A percentile compares a stretch with the other conserved stretches of the same genome.
These are phyloP conservation scores for Macaca nemestrina DNA, from an alignment of 2,113 vertebrate species.

Conservation along the genomic window DNA sequence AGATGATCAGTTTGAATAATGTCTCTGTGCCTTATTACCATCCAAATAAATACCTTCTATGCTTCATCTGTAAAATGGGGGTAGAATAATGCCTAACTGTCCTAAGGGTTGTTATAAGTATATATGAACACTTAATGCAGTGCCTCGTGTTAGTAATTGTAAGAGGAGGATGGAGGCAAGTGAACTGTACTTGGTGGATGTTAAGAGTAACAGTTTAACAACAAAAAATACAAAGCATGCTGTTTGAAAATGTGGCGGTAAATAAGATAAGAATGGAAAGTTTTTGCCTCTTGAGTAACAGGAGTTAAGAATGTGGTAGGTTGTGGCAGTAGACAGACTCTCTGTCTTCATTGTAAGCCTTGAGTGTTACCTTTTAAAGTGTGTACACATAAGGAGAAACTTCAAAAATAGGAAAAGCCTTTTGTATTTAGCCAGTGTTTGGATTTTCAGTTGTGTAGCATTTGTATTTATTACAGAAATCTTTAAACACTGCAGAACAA, in stretches of 20 bases:
- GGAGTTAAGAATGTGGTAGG: not conserved
- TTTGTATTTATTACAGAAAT: slow-evolving; percentile 23
- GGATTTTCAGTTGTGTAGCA: slow-evolving; percentile 16
- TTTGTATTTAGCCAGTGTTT: not conserved
- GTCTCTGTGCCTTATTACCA: not conserved
- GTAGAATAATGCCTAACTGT: not conserved
- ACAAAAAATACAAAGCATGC: not conserved
- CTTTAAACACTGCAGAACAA: not conserved
- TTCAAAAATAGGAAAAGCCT: not conserved
- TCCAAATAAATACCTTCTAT: not conserved
- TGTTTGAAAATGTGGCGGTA: not conserved
- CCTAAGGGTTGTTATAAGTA: not conserved
- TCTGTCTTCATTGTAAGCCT: not conserved
- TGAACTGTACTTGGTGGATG: not conserved
- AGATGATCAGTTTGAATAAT: not conserved
- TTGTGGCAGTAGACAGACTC: not conserved
- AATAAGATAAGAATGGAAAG: not conserved
- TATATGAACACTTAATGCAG: not conserved
- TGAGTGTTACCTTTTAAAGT: not conserved
- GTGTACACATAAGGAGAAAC: not conserved
- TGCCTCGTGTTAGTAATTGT: not conserved
- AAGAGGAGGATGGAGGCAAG: not conserved
- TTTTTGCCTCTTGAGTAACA: not conserved
- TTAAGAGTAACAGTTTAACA: not conserved
- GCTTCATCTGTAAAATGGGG: not conserved